Conservation (phyloP, 1,140 invertebrate genomes). For the Solenopsis fugax region DNA sequence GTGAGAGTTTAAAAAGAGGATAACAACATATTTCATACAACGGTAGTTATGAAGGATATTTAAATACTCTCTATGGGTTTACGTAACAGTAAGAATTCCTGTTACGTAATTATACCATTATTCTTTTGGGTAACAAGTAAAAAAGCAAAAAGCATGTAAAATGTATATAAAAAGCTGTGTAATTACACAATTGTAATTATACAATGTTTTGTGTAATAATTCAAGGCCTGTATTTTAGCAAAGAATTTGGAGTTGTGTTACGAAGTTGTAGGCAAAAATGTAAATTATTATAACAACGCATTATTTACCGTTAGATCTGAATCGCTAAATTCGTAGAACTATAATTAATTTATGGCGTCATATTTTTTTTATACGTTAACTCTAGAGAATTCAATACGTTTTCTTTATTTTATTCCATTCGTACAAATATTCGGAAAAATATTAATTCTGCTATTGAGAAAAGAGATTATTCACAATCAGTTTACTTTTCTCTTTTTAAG, state of each 20-base stretch:
- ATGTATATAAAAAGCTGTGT: background rate
- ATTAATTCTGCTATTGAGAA: too few species aligned
- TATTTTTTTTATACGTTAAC: background rate
- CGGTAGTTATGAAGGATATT: slow-evolving; percentile 3
- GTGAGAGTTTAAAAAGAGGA: background rate
- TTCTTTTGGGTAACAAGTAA: background rate
- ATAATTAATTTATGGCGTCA: background rate
- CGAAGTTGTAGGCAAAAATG: background rate
- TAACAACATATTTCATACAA: background rate
- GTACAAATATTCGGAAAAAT: too few species aligned
- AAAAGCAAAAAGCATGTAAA: background rate
- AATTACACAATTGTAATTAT: slow-evolving; percentile 14
- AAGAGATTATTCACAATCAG: too few species aligned
- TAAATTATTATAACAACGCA: background rate
- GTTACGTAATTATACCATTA: background rate
- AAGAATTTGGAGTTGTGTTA: slow-evolving; percentile 15
- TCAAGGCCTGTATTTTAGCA: background rate
- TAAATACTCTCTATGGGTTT: background rate
- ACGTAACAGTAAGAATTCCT: background rate
- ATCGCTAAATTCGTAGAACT: background rate
- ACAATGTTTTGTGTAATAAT: background rate
- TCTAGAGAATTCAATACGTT: background rate
- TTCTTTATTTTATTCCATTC: too few species aligned
- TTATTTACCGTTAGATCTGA: background rate
- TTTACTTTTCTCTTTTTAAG: too few species aligned